Evolutionary conservation across 2,113 vertebrate genomes (phyloP), one percentile per base, ranked within the genome.

Genomic region (Ahaetulla prasina): DNA sequence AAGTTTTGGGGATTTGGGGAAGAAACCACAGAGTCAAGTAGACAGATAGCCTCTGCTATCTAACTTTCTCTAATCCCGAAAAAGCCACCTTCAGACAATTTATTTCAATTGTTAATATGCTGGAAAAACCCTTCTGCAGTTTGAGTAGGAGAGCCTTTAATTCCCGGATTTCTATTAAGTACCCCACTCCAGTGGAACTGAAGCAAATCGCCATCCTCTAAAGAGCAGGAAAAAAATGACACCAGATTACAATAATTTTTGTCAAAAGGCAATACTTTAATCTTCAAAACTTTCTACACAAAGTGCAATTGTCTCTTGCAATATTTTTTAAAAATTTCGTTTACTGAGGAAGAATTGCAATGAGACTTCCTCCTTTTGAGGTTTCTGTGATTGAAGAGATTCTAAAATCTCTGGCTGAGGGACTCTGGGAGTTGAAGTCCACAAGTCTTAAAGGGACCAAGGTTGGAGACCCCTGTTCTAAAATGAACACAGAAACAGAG

Each of bases 201-300:
- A 27, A 74, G 87, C 25, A 35, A 14, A 9, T 18, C 4, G 8
- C 49, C 47, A 2, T 89, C 89, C 25, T 20, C 1, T 85, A 88
- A 60, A 84, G 27, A 86, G 85, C 7, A 25, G 16, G 25, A 23
- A 39, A 85, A 30, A 86, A 63, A 86, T 27, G 45, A 93, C 54
- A 74, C 23, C 49, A 86, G 14, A 85, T 74, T 49, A 45, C 47
- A 53, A 80, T 5, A 68, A 18, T 3, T 89, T 55, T 87, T 91
- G 74, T 91, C 90, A 91, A 94, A 89, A 93, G 92, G 89, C 93
- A 93, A 95, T 94, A 94, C 39, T 92, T 87, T 90, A 88, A 57
- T 85, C 53, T 88, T 63, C 89, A 90, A 90, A 94, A 86, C 86
- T 12, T 57, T 52, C 85, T 91, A 68, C 54, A 86, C 49, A 89